These are phyloP conservation scores for Ammospiza maritima DNA, from an alignment of 2,797 vertebrate genomes.

Conservation along the genomic window DNA sequence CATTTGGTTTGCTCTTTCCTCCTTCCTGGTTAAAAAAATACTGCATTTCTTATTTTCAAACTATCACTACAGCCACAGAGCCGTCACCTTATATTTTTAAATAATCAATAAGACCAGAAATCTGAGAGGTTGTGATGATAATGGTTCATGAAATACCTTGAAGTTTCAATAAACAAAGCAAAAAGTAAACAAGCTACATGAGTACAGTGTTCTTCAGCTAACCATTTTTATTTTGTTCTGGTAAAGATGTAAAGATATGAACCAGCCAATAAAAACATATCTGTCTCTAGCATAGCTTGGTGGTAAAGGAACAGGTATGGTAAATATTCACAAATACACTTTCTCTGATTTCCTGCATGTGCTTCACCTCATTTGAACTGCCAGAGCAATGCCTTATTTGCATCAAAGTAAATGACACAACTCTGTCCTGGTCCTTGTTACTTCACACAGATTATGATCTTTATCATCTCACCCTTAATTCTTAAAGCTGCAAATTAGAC, in stretches of 20 bases:
- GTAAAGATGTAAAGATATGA: not conserved
- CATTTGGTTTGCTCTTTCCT: not conserved
- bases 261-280: not conserved
- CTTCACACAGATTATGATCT: not conserved
- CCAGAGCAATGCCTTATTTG: not conserved
- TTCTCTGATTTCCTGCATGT: not conserved
- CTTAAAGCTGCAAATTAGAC: not conserved
- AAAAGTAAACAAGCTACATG: not conserved
- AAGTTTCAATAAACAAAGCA: not conserved
- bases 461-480: not conserved
- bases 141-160: not conserved
- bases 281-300: not conserved
- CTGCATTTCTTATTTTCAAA: not conserved
- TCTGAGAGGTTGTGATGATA: not conserved
- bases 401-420: not conserved
- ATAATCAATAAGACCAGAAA: not conserved
- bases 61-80: not conserved
- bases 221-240: not conserved
- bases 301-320: not conserved
- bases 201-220: not conserved
- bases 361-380: not conserved
- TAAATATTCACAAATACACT: not conserved
- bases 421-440: not conserved
- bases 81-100: not conserved
- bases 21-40: not conserved